Evolutionary conservation across 2,797 vertebrate species (phyloP), one percentile per base, ranked within the genome.

Genomic region (Schizopygopsis pylzovi): DNA sequence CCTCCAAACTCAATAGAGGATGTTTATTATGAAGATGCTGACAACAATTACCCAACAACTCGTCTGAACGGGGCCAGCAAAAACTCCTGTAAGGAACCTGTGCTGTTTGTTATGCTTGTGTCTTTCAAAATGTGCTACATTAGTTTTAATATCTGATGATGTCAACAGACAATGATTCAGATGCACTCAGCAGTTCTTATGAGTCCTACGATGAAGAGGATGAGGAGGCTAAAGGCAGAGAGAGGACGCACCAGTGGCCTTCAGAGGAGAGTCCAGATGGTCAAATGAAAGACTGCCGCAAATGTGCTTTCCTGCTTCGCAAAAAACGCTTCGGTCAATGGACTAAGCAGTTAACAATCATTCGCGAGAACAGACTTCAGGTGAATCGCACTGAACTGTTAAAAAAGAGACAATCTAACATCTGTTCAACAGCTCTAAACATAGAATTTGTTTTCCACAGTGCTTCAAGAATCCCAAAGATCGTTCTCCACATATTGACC

Each of bases 311-410:
- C 93, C 95, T 99, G 88, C 91, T 98, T 76, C 95, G 97, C 84
- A 99, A 99, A 93, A 99, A 99, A 89, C 97, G 98, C 72, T 99
- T 99, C 0, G 98, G 98, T 71, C 98, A 99, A 83, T 99, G 98
- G 98, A 92, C 97, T 82, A 99, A 99, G 92, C 98, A 99, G 93
- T 95, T 99, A 82, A 97, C 97, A 0, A 93, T 99, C 85, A 95
- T 99, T 88, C 96, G 94, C 81, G 98, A 99, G 79, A 96, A 95
- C 92, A 97, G 97, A 92, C 95, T 99, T 13, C 96, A 99, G 97
- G 98, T 99, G 91, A 93, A 88, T 45, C 33, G 15, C 1, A 33
- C 16, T 45, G 45, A 8, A 77, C 43, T 47, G 12, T 82, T 28
- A 28, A 16, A 56, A 2, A 28, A 1, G 1, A 28, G 41, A 47